Evolutionary conservation across 2,888 invertebrate species (phyloP), one percentile per base, ranked within the genome.

Genomic region (Coenonympha glycerion): DNA sequence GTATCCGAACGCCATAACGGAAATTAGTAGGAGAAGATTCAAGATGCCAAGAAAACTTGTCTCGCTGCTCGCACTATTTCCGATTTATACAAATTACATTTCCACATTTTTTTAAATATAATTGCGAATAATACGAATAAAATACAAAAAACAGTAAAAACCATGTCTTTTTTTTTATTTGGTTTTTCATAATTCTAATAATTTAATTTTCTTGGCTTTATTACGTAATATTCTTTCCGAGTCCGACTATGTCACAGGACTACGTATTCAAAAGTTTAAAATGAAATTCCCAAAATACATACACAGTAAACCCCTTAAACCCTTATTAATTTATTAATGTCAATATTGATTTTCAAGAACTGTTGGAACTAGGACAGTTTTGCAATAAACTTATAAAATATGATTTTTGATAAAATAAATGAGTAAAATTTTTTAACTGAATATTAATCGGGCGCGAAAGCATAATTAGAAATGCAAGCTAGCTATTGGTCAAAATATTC

Each of bases 391-490:
- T 18, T 6, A 9, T 24, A 6, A 31, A 42, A 13, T 21, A 47
- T 22, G 1, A 18, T 39, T 16, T 37, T 44, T 22, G 21, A 22
- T 16, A 5, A 15, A 15, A 47, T 68, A 64, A 65, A 65, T 64
- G 64, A 61, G 59, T 67, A 66, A 69, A 65, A 69, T 76, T 15
- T 73, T 68, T 73, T 76, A 66, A 71, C 70, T 69, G 69, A 72
- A 70, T 73, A 72, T 71, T 73, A 76, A 74, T 75, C 73, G 69
- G 76, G 84, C 85, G 85, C 81, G 79, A 84, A 85, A 83, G 82
- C 79, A 76, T 77, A 74, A 71, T 77, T 60, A 59, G 65, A 66
- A 73, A 74, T 71, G 60, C 62, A 55, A 8, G 18, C 19, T 47
- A 55, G 50, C 64, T 64, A 86, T 87, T 86, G 85, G 86, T 58